These are phyloP conservation scores for Polylopha cassiicola DNA, from an alignment of 2,888 invertebrate species.

Conservation along the genomic window DNA sequence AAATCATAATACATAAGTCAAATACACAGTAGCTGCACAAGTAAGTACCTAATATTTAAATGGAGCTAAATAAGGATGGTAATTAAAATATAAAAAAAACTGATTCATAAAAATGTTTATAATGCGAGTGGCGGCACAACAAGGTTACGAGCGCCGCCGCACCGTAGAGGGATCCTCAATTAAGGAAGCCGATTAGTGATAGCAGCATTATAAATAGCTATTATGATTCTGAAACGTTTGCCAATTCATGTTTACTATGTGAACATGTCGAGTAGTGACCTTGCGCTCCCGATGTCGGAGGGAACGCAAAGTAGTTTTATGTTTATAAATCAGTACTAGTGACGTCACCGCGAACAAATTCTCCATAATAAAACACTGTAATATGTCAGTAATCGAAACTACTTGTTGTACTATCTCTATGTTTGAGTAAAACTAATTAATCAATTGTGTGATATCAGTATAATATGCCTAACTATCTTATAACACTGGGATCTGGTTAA, in stretches of 20 bases:
- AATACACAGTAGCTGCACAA: no score
- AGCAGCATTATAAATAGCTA: constrained; percentile 60
- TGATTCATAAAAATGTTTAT: no score
- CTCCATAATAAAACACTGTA: constrained; percentile 42
- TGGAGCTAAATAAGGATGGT: neutral
- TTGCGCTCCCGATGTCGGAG: constrained; percentile 63
- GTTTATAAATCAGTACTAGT: constrained; percentile 68
- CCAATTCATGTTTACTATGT: constrained; percentile 63
- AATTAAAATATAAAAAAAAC: constrained; percentile 16
- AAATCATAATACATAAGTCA: no score
- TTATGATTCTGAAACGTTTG: constrained; percentile 46
- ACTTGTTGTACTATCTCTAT: no score
- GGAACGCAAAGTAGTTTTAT: constrained; percentile 61
- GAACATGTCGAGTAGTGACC: constrained; percentile 59
- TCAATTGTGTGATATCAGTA: no score
- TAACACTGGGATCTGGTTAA: no score
- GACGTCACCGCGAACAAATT: constrained; percentile 71
- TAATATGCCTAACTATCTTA: no score
- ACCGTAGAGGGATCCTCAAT: constrained; percentile 46
- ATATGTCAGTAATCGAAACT: constrained; percentile 33
- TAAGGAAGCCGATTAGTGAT: constrained; percentile 41
- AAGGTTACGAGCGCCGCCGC: constrained; percentile 30
- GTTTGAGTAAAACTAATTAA: no score
- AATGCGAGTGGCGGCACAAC: constrained; percentile 22
- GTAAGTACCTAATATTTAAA: no score